phyloP scores from a whole-genome alignment of 2,113 vertebrate species.

The Dasypus novemcinctus region DNA sequence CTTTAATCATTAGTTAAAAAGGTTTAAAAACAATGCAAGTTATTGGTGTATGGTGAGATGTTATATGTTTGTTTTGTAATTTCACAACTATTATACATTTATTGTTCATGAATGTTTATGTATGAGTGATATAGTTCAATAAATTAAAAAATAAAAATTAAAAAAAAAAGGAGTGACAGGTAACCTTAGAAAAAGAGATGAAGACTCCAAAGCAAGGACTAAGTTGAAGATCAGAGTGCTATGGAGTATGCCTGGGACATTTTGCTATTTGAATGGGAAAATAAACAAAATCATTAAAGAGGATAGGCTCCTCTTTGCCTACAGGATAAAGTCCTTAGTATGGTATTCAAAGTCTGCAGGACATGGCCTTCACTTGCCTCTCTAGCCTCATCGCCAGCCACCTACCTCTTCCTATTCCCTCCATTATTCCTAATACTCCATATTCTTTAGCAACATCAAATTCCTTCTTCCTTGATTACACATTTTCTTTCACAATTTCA shows the following conservation, averaged over 20 bases:
- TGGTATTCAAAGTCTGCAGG: background rate
- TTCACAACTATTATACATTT: too few relatives aligned
- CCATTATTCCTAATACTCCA: background rate
- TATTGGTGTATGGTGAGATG: too few relatives aligned
- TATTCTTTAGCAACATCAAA: background rate
- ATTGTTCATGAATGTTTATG: too few relatives aligned
- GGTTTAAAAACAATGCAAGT: too few relatives aligned
- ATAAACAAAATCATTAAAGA: constrained; percentile 1
- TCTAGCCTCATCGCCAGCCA: background rate
- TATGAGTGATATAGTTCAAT: too few relatives aligned
- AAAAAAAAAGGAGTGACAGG: background rate
- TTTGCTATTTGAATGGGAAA: background rate
- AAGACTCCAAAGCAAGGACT: constrained; percentile 33
- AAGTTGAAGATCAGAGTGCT: background rate
- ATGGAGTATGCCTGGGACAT: background rate
- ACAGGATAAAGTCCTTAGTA: constrained; percentile 2
- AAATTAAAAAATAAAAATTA: too few relatives aligned
- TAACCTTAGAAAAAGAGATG: background rate
- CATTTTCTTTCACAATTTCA: background rate
- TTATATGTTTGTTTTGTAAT: too few relatives aligned
- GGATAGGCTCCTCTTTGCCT: background rate
- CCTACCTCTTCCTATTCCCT: background rate
- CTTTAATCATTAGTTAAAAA: too few relatives aligned
- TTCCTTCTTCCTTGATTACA: background rate
- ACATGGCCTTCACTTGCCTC: background rate